These are phyloP conservation scores for Mycteria americana DNA, from an alignment of 2,797 vertebrate genomes.

Conservation along the genomic window DNA sequence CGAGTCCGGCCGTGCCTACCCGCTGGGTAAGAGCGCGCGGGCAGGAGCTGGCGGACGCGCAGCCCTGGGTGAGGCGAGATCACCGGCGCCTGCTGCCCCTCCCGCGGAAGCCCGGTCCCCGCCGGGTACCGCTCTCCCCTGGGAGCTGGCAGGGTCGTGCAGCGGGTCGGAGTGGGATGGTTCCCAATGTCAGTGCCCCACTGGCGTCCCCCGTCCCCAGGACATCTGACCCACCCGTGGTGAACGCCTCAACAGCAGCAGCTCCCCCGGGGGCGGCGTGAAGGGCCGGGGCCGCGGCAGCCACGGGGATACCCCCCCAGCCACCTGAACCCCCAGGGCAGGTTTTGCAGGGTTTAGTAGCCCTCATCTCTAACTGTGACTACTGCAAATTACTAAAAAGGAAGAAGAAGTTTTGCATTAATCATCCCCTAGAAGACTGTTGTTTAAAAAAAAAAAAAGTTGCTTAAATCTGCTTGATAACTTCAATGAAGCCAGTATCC, in stretches of 20 bases:
- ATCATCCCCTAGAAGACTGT: neutral
- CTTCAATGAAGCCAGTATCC: neutral
- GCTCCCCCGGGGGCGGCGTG: rapidly evolving
- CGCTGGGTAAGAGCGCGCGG: rapidly evolving
- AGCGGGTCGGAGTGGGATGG: no score
- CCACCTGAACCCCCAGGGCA: neutral
- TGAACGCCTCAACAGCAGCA: neutral
- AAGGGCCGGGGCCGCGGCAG: rapidly evolving
- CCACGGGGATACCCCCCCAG: neutral
- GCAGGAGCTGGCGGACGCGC: rapidly evolving
- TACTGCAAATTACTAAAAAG: neutral
- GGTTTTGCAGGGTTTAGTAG: neutral
- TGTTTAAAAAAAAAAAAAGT: neutral
- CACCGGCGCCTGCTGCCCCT: neutral
- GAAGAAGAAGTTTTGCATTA: neutral
- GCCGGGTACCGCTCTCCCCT: rapidly evolving
- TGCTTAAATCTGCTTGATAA: neutral
- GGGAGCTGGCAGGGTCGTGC: neutral
- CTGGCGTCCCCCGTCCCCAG: rapidly evolving
- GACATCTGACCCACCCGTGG: rapidly evolving
- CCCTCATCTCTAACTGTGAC: neutral
- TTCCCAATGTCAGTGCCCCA: neutral
- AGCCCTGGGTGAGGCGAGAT: neutral
- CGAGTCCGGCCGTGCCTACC: rapidly evolving
- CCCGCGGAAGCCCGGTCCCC: rapidly evolving